Conservation (phyloP, 1,140 invertebrate genomes). For the Eubasilissa regina region DNA sequence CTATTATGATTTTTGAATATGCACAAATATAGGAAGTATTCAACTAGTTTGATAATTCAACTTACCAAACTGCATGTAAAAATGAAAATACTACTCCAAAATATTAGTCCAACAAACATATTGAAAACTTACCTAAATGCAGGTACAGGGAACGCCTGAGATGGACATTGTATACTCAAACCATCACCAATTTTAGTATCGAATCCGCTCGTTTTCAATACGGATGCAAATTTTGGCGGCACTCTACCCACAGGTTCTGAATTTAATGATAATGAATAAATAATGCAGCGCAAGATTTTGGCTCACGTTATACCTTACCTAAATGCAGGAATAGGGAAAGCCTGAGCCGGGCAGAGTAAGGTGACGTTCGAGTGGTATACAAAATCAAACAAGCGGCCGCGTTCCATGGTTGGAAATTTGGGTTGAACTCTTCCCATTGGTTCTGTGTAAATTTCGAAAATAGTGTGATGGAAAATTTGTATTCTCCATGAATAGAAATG, state of each 20-base stretch:
- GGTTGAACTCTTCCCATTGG: conserved; percentile 65
- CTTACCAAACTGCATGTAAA: not conserved
- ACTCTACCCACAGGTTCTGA: conserved; percentile 60
- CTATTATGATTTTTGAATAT: conserved; percentile 38
- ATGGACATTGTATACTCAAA: conserved; percentile 74
- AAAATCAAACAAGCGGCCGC: conserved; percentile 69
- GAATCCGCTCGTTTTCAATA: conserved; percentile 71
- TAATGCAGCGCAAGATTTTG: not conserved
- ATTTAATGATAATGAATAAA: conserved; percentile 65
- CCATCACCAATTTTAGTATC: conserved; percentile 64
- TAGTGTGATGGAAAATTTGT: no score
- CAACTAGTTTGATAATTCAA: not conserved
- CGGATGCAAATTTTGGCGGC: conserved; percentile 68
- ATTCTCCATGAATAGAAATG: no score
- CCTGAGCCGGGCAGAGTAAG: conserved; percentile 82
- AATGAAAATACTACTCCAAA: no score
- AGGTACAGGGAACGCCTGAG: conserved; percentile 78
- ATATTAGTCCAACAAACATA: not conserved
- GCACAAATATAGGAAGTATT: not conserved
- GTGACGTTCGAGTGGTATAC: conserved; percentile 66
- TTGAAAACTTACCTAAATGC: conserved; percentile 70
- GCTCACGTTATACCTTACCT: conserved; percentile 70
- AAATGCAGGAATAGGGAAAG: conserved; percentile 80
- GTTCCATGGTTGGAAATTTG: conserved; percentile 72
- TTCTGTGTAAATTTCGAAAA: conserved; percentile 58